Conservation (phyloP, 92 coral and sea anemone genomes). For the Epizoanthus fatuus region DNA sequence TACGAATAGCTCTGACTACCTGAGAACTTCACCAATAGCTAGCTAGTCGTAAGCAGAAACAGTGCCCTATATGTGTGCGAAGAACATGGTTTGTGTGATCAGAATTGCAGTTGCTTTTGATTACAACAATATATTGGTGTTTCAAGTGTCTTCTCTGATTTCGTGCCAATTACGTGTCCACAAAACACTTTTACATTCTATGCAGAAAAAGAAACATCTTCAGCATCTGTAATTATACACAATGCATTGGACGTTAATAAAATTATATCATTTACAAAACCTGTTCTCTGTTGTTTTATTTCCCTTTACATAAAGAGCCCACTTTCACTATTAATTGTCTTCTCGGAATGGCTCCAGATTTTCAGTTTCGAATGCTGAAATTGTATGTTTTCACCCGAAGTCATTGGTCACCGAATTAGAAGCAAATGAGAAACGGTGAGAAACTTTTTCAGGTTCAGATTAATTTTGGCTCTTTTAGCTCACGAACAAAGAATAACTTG, state of each 20-base stretch:
- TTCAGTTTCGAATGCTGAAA: constrained; percentile 14
- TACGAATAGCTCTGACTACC: background rate
- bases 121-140: background rate
- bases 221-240: constrained; percentile 32
- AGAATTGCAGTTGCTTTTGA: background rate
- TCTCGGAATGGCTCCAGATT: constrained; percentile 13
- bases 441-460: background rate
- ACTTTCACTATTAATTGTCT: constrained; percentile 24
- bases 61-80: background rate
- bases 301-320: constrained; percentile 4
- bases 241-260: constrained; percentile 21
- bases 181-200: background rate
- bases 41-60: background rate
- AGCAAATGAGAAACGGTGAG: background rate
- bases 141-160: background rate
- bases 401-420: constrained; percentile 2
- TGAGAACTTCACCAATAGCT: background rate
- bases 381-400: background rate
- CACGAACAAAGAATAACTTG: background rate
- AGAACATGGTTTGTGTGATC: background rate
- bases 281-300: constrained; percentile 20
- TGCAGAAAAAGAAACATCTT: background rate
- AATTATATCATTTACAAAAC: constrained; percentile 22
- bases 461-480: background rate
- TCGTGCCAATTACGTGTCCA: background rate